phyloP scores from a whole-genome alignment of 2,888 invertebrate species.

The Ametastegia equiseti region DNA sequence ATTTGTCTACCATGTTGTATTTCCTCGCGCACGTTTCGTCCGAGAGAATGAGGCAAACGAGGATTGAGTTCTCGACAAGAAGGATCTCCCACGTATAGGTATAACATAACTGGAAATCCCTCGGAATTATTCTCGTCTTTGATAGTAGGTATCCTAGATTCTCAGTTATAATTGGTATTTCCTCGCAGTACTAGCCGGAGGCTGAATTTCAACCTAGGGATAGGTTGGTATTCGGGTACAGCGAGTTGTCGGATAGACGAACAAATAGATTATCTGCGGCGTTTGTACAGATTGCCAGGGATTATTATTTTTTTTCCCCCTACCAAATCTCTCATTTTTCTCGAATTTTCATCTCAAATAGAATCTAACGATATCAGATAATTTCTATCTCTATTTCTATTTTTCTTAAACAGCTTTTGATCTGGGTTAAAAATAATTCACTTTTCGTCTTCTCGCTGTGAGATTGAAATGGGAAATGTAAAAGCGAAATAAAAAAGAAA shows the following conservation, averaged over 20 bases:
- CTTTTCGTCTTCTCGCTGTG: neutral
- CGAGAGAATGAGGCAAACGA: slow-evolving; percentile 2
- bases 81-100: too few species aligned
- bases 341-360: neutral
- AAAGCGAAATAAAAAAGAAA: neutral
- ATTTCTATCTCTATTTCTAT: neutral
- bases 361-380: too few species aligned
- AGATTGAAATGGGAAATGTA: neutral
- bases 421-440: neutral
- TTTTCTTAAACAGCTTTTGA: neutral
- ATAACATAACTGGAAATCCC: neutral
- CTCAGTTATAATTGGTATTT: slow-evolving; percentile 31
- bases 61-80: neutral
- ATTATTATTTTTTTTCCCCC: neutral
- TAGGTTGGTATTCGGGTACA: too few species aligned
- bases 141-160: slow-evolving; percentile 16
- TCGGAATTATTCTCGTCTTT: slow-evolving; percentile 12
- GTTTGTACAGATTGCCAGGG: too few species aligned
- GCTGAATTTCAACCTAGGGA: neutral
- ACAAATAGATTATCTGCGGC: neutral
- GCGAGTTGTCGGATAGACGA: neutral
- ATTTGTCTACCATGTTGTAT: neutral
- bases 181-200: neutral
- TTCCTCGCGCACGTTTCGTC: neutral
- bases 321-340: neutral